phyloP scores from a whole-genome alignment of 2,888 invertebrate species.

The Drosophila cognata region DNA sequence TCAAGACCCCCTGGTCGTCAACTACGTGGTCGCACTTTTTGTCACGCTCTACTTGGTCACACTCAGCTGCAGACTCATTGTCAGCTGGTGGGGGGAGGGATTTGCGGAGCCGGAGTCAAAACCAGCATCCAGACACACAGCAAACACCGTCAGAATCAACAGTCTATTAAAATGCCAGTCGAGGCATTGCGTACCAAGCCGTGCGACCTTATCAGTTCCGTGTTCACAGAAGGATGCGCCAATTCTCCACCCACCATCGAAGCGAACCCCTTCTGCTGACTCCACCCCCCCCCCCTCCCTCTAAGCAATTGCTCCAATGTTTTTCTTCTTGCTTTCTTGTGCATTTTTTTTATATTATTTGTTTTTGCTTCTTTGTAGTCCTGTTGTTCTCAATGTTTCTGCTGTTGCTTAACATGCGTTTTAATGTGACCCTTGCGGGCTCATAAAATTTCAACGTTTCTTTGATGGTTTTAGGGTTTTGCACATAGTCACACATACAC shows the following conservation, averaged over 20 bases:
- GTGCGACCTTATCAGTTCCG: constrained; percentile 66
- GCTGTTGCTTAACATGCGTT: constrained; percentile 72
- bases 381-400: constrained; percentile 41
- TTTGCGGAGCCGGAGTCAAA: background rate
- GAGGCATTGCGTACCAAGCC: constrained; percentile 63
- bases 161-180: constrained; percentile 80
- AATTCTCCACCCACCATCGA: background rate
- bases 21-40: constrained; percentile 57
- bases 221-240: constrained; percentile 35
- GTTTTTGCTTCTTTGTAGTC: constrained; percentile 12
- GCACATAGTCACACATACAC: constrained; percentile 9
- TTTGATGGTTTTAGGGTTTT: constrained; percentile 57
- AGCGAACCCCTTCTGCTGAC: constrained; percentile 2
- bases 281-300: background rate
- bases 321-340: constrained; percentile 9
- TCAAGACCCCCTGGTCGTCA: background rate
- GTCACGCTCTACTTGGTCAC: constrained; percentile 55
- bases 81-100: constrained; percentile 11
- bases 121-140: constrained; percentile 60
- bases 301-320: constrained; percentile 25
- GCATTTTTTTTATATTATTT: background rate
- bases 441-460: constrained; percentile 72
- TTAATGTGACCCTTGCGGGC: constrained; percentile 81
- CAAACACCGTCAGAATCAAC: constrained; percentile 71
- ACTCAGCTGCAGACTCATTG: constrained; percentile 33